These are phyloP conservation scores for Mallateleia sp. DNA, from an alignment of 2,888 invertebrate genomes.

Conservation along the genomic window DNA sequence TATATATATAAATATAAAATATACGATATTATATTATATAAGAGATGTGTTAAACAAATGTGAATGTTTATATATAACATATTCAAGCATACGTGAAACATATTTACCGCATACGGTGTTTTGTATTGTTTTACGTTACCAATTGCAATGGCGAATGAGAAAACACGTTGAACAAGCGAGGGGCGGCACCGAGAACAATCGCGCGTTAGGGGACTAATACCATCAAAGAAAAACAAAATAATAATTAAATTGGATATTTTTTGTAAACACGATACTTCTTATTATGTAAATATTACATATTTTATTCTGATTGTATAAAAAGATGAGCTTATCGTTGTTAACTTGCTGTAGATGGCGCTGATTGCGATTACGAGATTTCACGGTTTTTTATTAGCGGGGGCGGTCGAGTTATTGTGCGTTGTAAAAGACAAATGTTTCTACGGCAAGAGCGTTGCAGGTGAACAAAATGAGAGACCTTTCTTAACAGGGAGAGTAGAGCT, in stretches of 20 bases:
- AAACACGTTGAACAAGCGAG: not conserved
- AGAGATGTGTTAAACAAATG: slow-evolving; percentile 69
- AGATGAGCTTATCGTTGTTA: slow-evolving; percentile 71
- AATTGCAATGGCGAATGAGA: slow-evolving; percentile 13
- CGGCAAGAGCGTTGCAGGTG: slow-evolving; percentile 11
- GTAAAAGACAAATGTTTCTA: slow-evolving; percentile 31
- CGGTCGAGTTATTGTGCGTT: not conserved
- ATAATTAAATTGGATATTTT: slow-evolving; percentile 65
- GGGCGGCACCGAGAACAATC: slow-evolving; percentile 9
- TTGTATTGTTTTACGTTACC: slow-evolving; percentile 65
- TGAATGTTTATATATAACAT: slow-evolving; percentile 72
- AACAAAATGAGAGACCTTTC: slow-evolving; percentile 43
- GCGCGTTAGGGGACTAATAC: slow-evolving; percentile 7
- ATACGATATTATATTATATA: slow-evolving; percentile 59
- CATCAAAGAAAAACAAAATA: slow-evolving; percentile 27
- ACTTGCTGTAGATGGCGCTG: slow-evolving; percentile 57
- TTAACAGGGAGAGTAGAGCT: slow-evolving; percentile 43
- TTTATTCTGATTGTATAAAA: slow-evolving; percentile 69
- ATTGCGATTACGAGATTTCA: slow-evolving; percentile 44
- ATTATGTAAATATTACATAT: slow-evolving; percentile 72
- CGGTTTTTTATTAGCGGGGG: slow-evolving; percentile 38
- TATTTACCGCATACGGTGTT: slow-evolving; percentile 67
- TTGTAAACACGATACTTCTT: slow-evolving; percentile 59
- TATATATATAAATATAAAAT: slow-evolving; percentile 50
- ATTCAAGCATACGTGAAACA: slow-evolving; percentile 71